These are phyloP conservation scores for Melanocharis versteri DNA, from an alignment of 2,113 vertebrate species.

Conservation along the genomic window DNA sequence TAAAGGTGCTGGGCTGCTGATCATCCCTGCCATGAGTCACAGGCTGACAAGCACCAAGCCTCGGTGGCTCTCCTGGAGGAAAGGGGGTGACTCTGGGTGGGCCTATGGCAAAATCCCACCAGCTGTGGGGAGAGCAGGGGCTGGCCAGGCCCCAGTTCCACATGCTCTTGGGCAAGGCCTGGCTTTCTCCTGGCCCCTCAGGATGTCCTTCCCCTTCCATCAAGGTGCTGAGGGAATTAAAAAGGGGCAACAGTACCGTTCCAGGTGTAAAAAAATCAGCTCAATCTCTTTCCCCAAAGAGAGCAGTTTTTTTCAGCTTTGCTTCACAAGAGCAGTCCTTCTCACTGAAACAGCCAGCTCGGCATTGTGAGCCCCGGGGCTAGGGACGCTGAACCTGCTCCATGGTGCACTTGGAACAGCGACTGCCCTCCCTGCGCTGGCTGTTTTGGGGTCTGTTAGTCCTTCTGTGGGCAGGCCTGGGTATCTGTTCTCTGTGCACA, in stretches of 20 bases:
- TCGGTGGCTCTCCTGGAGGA: neutral
- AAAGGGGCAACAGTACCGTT: neutral
- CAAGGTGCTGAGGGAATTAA: neutral
- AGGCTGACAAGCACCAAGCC: neutral
- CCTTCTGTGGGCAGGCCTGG: neutral
- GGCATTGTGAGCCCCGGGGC: rapidly evolving
- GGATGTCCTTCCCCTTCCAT: neutral
- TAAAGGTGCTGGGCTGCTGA: rapidly evolving
- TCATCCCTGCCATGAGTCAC: neutral
- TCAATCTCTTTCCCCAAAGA: neutral
- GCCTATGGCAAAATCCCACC: neutral
- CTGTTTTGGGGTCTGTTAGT: neutral
- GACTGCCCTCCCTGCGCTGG: rapidly evolving
- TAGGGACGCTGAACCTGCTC: neutral
- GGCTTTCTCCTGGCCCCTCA: neutral
- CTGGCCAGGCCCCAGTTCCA: neutral
- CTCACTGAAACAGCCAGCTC: neutral
- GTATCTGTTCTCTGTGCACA: neutral
- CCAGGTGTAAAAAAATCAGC: neutral
- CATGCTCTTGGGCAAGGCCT: neutral
- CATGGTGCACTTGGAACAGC: rapidly evolving
- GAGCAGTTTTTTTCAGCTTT: neutral
- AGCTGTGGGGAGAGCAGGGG: neutral
- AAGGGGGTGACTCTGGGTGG: neutral
- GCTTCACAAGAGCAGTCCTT: neutral